Conservation (phyloP, 2,113 vertebrate species). For the Labeo catla region DNA sequence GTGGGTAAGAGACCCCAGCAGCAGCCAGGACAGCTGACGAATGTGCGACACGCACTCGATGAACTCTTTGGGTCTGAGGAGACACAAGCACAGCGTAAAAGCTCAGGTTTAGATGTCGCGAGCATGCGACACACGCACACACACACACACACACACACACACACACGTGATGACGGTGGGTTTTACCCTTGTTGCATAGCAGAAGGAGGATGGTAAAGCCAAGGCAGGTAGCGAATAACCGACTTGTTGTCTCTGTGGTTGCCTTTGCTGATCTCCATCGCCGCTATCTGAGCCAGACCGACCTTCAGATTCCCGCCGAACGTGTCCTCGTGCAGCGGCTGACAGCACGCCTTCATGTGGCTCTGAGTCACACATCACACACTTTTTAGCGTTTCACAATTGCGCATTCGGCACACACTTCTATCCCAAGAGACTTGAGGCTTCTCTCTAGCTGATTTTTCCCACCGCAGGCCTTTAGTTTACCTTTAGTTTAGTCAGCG, state of each 20-base stretch:
- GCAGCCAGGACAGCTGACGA: conserved; percentile 95
- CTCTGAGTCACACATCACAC: conserved; percentile 72
- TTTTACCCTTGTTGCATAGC: conserved; percentile 98
- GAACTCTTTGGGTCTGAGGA: conserved; percentile 94
- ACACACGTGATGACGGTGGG: not conserved
- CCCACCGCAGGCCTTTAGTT: no score
- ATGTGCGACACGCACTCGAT: conserved; percentile 98
- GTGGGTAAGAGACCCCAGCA: conserved; percentile 95
- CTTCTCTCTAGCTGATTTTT: not conserved
- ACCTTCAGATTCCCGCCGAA: conserved; percentile 98
- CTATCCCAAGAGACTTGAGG: not conserved
- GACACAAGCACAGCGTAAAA: conserved; percentile 12
- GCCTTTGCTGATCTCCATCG: conserved; percentile 97
- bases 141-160: no score
- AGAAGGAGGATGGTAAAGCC: conserved; percentile 97
- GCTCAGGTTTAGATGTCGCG: no score
- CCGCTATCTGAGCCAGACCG: conserved; percentile 93
- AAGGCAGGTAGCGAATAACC: conserved; percentile 93
- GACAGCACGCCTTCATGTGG: conserved; percentile 99
- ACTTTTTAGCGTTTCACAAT: not conserved
- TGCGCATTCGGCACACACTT: not conserved
- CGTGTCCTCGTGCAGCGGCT: conserved; percentile 96
- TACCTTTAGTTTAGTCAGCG: conserved; percentile 95
- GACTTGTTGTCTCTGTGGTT: conserved; percentile 98
- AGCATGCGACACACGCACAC: no score